phyloP scores from a whole-genome alignment of 2,113 vertebrate genomes.

The Ceyx margarethae region DNA sequence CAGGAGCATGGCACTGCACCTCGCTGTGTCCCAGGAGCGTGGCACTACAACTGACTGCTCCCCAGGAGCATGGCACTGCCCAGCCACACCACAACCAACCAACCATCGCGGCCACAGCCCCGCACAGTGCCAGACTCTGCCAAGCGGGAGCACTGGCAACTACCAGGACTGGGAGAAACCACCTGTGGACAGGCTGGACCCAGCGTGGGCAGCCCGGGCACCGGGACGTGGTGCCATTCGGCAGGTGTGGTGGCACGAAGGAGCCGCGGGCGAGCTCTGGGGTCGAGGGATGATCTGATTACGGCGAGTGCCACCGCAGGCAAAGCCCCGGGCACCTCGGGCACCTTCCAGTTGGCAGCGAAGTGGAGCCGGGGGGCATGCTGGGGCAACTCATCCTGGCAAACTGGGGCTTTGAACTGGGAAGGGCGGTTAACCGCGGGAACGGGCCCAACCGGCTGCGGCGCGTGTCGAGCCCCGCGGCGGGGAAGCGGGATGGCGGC shows the following conservation, averaged over 20 bases:
- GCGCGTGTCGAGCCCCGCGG: not conserved
- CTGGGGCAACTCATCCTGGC: not conserved
- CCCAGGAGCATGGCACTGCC: not conserved
- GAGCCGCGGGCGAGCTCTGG: not conserved
- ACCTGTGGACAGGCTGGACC: not conserved
- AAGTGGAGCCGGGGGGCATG: not conserved
- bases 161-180: not conserved
- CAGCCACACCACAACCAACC: not conserved
- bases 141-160: rapidly evolving
- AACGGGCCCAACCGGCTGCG: not conserved
- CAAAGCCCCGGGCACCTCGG: not conserved
- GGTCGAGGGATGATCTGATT: not conserved
- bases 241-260: not conserved
- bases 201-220: rapidly evolving
- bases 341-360: not conserved
- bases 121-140: not conserved
- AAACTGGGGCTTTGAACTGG: not conserved
- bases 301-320: not conserved
- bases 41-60: not conserved
- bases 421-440: not conserved
- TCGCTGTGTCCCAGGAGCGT: too few species aligned
- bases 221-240: not conserved
- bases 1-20: too few species aligned
- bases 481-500: not conserved
- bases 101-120: not conserved